Percentiles rank a stretch among this genome's conserved stretches.
phyloP scores from a whole-genome alignment of 2,113 vertebrate genomes.

The Chitala chitala region DNA sequence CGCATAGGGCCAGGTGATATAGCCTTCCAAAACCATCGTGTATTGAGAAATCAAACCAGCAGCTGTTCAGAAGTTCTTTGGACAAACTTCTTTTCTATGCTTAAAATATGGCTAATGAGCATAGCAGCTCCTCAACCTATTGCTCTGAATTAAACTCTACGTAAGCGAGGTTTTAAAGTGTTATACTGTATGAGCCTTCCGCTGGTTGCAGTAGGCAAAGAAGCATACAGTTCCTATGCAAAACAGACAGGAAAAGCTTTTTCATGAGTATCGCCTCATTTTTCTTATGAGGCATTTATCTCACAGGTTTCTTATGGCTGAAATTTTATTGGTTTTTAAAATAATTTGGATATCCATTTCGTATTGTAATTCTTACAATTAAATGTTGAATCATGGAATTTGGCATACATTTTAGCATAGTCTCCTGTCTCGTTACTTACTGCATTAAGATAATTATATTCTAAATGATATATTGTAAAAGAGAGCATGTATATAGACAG shows the following conservation, averaged over 20 bases:
- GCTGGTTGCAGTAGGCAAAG: conserved; percentile 25
- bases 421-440: conserved; percentile 32
- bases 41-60: conserved; percentile 40
- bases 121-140: conserved; percentile 15
- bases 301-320: conserved; percentile 32
- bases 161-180: conserved; percentile 47
- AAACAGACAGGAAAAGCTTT: conserved; percentile 39
- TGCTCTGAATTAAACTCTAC: conserved; percentile 36
- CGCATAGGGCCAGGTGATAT: conserved; percentile 12
- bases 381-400: conserved; percentile 27
- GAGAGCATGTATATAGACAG: conserved; percentile 43
- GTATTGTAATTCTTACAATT: conserved; percentile 28
- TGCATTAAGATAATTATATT: conserved; percentile 45
- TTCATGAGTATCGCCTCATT: conserved; percentile 28
- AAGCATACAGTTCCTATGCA: conserved; percentile 55
- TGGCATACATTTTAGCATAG: conserved; percentile 27
- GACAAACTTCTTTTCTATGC: conserved; percentile 24
- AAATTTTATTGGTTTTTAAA: conserved; percentile 28
- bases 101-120: conserved; percentile 32
- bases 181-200: conserved; percentile 36
- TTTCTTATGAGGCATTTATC: conserved; percentile 35
- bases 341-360: conserved; percentile 29
- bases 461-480: conserved; percentile 52
- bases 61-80: conserved; percentile 40
- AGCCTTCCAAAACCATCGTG: conserved; percentile 10